Conservation (phyloP, 1,140 invertebrate species). For the Nasonia longicornis region DNA sequence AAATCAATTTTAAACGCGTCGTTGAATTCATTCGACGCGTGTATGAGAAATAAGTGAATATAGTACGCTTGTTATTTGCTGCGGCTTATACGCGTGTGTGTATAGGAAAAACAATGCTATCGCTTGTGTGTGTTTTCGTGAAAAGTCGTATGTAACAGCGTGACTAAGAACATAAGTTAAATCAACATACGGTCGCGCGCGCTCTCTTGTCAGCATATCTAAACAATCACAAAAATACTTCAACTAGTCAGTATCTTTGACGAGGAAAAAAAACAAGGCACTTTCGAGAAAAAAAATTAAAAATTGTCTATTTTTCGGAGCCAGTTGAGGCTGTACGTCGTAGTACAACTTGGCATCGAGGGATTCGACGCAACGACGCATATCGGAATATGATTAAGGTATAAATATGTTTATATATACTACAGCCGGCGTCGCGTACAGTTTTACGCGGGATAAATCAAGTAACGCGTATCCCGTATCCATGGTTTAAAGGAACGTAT, state of each 20-base stretch:
- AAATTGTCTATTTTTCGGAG: no score
- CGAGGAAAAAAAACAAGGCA: neutral
- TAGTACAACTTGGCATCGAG: no score
- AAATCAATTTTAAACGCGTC: neutral
- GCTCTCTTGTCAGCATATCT: neutral
- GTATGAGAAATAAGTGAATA: no score
- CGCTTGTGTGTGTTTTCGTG: neutral
- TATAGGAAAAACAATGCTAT: neutral
- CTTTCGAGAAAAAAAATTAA: neutral
- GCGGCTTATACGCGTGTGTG: neutral
- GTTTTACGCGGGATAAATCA: no score
- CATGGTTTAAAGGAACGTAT: no score
- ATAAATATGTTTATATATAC: no score
- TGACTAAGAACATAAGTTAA: constrained; percentile 1
- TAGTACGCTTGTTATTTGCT: neutral
- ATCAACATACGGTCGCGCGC: neutral
- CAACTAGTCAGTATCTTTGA: neutral
- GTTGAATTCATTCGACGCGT: no score
- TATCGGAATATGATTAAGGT: no score
- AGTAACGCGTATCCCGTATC: no score
- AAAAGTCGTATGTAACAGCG: neutral
- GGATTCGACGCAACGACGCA: neutral
- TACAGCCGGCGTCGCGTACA: no score
- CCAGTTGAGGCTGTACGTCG: no score
- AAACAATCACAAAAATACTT: constrained; percentile 1